Conservation (phyloP, 2,113 vertebrate genomes). For the Chaenocephalus aceratus region DNA sequence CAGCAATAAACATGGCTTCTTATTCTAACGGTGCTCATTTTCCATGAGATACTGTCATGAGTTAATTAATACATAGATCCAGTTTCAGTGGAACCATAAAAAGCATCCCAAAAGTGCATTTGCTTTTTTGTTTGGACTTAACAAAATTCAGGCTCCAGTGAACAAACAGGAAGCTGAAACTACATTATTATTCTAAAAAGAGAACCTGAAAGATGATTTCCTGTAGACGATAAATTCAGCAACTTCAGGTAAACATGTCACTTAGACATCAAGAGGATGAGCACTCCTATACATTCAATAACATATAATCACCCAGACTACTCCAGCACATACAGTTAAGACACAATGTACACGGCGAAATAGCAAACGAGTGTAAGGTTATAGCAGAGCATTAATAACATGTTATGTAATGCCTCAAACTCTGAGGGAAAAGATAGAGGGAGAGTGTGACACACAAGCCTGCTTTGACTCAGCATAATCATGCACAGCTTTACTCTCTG, state of each 20-base stretch:
- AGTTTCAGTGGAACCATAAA: constrained; percentile 10
- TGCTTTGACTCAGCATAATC: constrained; percentile 79
- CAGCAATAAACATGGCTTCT: constrained; percentile 15
- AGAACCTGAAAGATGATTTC: not conserved
- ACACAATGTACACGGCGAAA: constrained; percentile 1
- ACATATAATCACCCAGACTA: not conserved
- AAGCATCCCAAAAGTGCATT: not conserved
- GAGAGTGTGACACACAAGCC: constrained; percentile 37
- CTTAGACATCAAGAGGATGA: not conserved
- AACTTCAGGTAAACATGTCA: not conserved
- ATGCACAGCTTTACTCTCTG: constrained; percentile 32
- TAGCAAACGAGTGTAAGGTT: not conserved
- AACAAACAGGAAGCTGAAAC: not conserved
- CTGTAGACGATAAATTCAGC: not conserved
- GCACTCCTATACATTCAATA: not conserved
- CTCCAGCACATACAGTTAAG: not conserved
- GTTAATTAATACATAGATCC: constrained; percentile 19
- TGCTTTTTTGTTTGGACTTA: not conserved
- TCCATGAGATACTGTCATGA: constrained; percentile 23
- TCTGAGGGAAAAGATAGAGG: constrained; percentile 22
- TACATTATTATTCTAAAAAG: no score
- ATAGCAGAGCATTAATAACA: constrained; percentile 6
- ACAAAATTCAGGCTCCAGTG: not conserved
- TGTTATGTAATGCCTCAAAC: constrained; percentile 41
- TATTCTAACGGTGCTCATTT: not conserved